A percentile compares a stretch with the other conserved stretches of the same genome.
These are phyloP conservation scores for Mizuhopecten yessoensis DNA, from an alignment of 1,140 invertebrate species.

Conservation along the genomic window DNA sequence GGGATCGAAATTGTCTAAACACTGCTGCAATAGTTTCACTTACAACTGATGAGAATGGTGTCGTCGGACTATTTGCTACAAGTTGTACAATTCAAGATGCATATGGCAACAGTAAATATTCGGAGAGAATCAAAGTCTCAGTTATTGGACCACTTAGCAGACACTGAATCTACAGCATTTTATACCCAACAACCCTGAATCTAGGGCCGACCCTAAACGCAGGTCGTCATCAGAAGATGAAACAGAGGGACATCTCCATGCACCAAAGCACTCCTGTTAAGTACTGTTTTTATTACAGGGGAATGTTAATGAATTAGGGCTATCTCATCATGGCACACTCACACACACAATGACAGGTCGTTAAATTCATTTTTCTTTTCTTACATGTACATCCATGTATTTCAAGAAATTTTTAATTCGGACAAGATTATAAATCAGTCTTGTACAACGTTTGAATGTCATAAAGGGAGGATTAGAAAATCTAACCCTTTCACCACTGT, in stretches of 20 bases:
- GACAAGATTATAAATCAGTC: not conserved
- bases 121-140: not conserved
- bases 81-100: not conserved
- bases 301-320: constrained; percentile 24
- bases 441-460: not conserved
- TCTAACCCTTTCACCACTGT: too few species aligned
- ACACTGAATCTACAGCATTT: not conserved
- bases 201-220: not conserved
- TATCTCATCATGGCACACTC: not conserved
- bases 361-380: not conserved
- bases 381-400: not conserved
- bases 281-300: not conserved
- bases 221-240: not conserved
- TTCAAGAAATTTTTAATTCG: not conserved
- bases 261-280: not conserved
- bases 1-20: too few species aligned
- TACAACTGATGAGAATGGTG: not conserved
- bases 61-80: not conserved
- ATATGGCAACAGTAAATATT: not conserved
- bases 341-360: not conserved
- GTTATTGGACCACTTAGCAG: not conserved
- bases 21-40: too few species aligned
- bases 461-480: not conserved
- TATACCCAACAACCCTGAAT: not conserved
- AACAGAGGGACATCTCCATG: not conserved